Base-by-base conservation (phyloP, 1,140 invertebrate genomes). In the Lordiphosa clarofinis region DNA sequence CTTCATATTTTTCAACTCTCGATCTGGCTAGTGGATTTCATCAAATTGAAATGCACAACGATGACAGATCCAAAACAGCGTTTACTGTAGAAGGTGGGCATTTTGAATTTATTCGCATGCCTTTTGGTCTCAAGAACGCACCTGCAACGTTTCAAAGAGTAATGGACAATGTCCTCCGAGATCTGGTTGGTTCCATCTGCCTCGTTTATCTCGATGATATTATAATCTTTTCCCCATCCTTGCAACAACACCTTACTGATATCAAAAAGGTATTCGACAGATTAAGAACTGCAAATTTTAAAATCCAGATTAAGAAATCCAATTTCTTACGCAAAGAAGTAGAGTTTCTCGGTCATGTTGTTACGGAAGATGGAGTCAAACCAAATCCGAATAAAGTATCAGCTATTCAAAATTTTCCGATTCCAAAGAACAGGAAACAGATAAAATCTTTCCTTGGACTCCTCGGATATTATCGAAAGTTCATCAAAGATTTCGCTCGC, bases 401-500 rank as follows among this genome's bases (percentile, higher is more conserved):
- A 10, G 42, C 42, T 10, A 44, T 44, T 15, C 42, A 21, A 31
- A 31, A 44, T 9, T 44, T 44, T 2, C 42, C 42, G 4, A 7
- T 12, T 31, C 42, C 42, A 44, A 44, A 12, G 4, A 44, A 10
- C 42, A 12, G 7, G 15, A 44, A 44, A 44, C 12, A 44, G n/a
- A 44, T 44, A 10, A 44, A 21, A 8, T 44, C 42, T 11, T 44
- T 44, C n/a, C 42, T 44, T 13, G 42, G 42, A 31, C 15, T 44
- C 12, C 15, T 44, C 10, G 42, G 42, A 0, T 44, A 44, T 19
- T 44, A 44, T 44, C 42, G 42, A 15, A 44, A 44, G 13, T 44
- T 44, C 42, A 44, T 44, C 13, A 44, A 31, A 13, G 42, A 44
- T 11, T 44, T 44, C 21, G 42, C 42, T n/a, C 42, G 15, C 42